Evolutionary conservation across 2,888 invertebrate genomes (phyloP).

Genomic region (Himalopsyche kuldschensis): DNA sequence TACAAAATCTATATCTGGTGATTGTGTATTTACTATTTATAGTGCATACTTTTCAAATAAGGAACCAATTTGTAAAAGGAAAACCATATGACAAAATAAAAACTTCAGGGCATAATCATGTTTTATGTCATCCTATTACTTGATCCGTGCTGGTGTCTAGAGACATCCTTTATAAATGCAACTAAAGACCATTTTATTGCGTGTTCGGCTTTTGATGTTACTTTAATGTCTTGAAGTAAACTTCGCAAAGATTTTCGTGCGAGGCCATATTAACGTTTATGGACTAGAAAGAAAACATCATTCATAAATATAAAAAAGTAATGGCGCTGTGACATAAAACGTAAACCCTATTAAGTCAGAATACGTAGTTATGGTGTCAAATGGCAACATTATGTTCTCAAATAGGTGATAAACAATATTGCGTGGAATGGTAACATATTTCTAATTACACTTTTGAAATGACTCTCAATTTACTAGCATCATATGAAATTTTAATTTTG

Average conservation of each 20-base stretch:
- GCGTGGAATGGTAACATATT: neutral
- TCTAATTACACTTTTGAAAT: neutral
- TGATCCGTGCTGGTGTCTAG: conserved; percentile 9
- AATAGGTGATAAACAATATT: neutral
- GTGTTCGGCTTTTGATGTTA: conserved; percentile 1
- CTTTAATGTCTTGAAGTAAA: neutral
- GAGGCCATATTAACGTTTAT: conserved; percentile 2
- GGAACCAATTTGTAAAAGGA: neutral
- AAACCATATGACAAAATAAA: conserved; percentile 10
- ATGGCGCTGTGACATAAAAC: neutral
- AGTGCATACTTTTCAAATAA: neutral
- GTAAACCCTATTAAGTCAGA: neutral
- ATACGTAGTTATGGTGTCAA: neutral
- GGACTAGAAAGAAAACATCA: conserved; percentile 1
- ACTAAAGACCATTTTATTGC: conserved; percentile 4
- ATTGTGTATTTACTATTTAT: neutral
- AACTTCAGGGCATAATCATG: conserved; percentile 31
- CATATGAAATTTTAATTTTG: too few species aligned
- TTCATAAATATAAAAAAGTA: neutral
- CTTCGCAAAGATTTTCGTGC: neutral
- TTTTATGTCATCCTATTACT: conserved; percentile 22
- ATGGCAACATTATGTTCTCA: neutral
- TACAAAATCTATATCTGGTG: too few species aligned
- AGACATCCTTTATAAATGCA: neutral
- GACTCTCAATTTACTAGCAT: too few species aligned